Conservation (phyloP, 2,797 vertebrate genomes). For the Margarornis squamiger region DNA sequence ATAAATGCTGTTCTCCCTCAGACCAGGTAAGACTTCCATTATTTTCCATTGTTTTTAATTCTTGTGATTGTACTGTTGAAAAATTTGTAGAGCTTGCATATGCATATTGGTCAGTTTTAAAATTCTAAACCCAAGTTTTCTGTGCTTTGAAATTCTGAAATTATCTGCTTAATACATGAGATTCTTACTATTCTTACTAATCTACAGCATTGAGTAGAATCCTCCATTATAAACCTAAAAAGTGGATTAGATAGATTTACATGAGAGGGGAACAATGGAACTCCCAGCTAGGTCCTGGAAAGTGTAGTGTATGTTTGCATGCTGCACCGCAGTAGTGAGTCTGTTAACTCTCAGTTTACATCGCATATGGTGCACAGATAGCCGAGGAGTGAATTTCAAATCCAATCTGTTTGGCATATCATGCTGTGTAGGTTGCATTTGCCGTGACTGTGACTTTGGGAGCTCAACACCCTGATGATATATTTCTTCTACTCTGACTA, state of each 20-base stretch:
- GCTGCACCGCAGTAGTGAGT: not conserved
- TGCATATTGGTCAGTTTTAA: not conserved
- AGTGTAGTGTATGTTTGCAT: not conserved
- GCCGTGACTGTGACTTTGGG: not conserved
- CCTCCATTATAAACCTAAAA: not conserved
- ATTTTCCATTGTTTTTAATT: not conserved
- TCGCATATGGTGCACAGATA: not conserved
- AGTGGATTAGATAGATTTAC: not conserved
- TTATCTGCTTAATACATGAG: not conserved
- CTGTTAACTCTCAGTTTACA: not conserved
- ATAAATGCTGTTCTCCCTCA: conserved; percentile 79
- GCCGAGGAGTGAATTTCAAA: not conserved
- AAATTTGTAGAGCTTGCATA: not conserved
- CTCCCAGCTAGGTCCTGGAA: not conserved
- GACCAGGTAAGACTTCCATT: conserved; percentile 79
- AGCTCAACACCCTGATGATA: not conserved
- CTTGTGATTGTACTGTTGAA: not conserved
- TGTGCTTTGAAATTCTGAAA: not conserved
- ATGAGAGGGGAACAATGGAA: not conserved
- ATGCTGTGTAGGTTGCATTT: not conserved
- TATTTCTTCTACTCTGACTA: not conserved
- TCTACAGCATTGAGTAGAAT: not conserved
- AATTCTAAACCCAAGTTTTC: not conserved
- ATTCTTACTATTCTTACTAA: not conserved
- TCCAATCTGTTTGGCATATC: not conserved